Base-by-base conservation (phyloP, 2,113 vertebrate genomes). In the Suncus etruscus region DNA sequence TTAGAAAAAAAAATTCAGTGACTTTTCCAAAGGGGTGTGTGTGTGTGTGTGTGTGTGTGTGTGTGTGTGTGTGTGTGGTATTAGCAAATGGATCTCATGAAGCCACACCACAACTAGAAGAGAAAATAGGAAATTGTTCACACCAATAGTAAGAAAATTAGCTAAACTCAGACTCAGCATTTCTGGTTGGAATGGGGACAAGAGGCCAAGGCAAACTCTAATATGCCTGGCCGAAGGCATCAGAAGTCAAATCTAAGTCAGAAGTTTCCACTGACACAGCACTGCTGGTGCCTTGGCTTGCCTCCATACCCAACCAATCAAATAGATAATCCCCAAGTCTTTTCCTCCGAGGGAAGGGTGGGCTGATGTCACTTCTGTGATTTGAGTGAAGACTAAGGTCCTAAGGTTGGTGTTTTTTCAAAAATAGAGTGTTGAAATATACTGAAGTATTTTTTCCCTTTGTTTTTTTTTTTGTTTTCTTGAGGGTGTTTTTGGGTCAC, bases 11-110 rank as follows among this genome's bases (percentile, higher is more conserved):
- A 70, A n/a, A 31, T 84, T 24, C 15, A 24, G 75, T 70, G 54
- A 54, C 88, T n/a, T 83, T 90, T 68, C 63, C 88, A 76, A 75
- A 90, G 3, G 18, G 7, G 54, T 54, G 54, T 54, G 54, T 54
- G 54, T 54, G 54, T 54, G 54, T 54, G 54, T 54, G 54, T 54
- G 10, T 54, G 54, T 54, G 54, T 54, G 54, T 54, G 54, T 54
- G 18, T 54, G 4, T 8, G 8, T 66, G 31, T 65, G 45, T 90
- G 15, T 75, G 15, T 68, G 68, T 22, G 31, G 25, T 63, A 65
- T 66, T 76, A 66, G 75, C 58, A 86, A 66, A 50, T 50, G 70
- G 54, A 63, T 63, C 47, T 27, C 70, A 63, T 18, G 11, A 45
- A 76, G 45, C 45, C 58, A 65, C 29, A 12, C 45, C 58, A 66